Percentiles rank a stretch among this genome's conserved stretches.
Evolutionary conservation across 1,140 invertebrate genomes (phyloP).

Genomic region (Brachionus koreanus): DNA sequence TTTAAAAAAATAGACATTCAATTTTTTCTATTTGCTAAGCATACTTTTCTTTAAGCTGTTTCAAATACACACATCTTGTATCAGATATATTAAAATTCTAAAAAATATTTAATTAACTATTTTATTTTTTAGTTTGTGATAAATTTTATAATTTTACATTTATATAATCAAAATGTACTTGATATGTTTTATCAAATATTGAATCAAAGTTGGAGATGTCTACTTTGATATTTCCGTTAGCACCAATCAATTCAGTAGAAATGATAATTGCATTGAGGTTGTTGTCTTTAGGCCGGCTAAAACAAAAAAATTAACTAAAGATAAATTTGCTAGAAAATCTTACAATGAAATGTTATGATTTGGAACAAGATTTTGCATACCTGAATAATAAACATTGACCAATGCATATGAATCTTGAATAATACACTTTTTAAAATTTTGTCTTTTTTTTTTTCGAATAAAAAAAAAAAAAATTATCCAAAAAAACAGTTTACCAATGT

Average conservation of each 20-base stretch:
- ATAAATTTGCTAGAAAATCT: background rate
- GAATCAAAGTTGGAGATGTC: background rate
- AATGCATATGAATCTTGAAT: constrained; percentile 1
- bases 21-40: background rate
- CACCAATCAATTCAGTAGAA: background rate
- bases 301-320: background rate
- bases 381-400: constrained; percentile 27
- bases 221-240: background rate
- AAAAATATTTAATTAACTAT: background rate
- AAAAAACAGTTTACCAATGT: background rate
- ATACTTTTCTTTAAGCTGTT: background rate
- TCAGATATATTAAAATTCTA: constrained; percentile 40
- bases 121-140: no score
- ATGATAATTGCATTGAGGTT: constrained; percentile 10
- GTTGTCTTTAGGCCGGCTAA: constrained; percentile 31
- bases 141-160: constrained; percentile 1
- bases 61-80: constrained; percentile 36
- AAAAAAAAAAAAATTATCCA: background rate
- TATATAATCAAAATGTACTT: background rate
- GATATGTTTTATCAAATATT: background rate
- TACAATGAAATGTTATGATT: constrained; percentile 33
- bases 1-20: background rate
- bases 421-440: no score
- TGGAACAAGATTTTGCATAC: constrained; percentile 10
- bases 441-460: no score